phyloP scores from a whole-genome alignment of 2,888 invertebrate species.

The Melinaea menophilus region DNA sequence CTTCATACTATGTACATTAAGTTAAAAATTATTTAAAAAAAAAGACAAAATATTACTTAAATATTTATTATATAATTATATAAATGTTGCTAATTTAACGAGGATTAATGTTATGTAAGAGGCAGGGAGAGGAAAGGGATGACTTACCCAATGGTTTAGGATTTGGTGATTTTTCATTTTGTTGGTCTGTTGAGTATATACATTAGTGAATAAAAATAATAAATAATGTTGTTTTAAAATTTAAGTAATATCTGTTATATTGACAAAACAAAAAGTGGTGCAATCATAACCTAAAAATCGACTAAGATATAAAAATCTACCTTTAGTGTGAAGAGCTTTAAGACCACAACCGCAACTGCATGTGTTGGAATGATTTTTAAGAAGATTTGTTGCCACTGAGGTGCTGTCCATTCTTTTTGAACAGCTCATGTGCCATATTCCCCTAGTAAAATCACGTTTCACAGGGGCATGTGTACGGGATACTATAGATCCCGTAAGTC shows the following conservation, averaged over 20 bases:
- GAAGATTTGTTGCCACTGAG: slow-evolving; percentile 51
- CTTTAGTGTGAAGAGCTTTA: slow-evolving; percentile 83
- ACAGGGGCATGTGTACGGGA: slow-evolving; percentile 62
- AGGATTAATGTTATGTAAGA: slow-evolving; percentile 24
- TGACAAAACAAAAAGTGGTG: slow-evolving; percentile 43
- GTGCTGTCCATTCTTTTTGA: slow-evolving; percentile 61
- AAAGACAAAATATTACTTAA: too few species aligned
- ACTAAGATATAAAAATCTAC: slow-evolving; percentile 56
- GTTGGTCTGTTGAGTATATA: slow-evolving; percentile 47
- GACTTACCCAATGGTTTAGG: slow-evolving; percentile 64
- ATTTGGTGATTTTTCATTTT: slow-evolving; percentile 44
- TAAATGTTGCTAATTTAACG: background rate
- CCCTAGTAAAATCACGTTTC: slow-evolving; percentile 82
- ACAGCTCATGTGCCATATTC: slow-evolving; percentile 85
- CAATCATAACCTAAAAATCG: slow-evolving; percentile 45
- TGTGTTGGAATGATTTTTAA: slow-evolving; percentile 78
- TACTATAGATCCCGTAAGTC: slow-evolving; percentile 56
- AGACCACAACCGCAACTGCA: slow-evolving; percentile 84
- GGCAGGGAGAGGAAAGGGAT: slow-evolving; percentile 32
- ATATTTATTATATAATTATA: too few species aligned
- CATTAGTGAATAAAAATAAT: slow-evolving; percentile 4
- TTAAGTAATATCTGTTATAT: background rate
- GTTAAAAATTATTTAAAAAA: too few species aligned
- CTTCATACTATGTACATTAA: too few species aligned
- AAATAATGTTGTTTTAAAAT: slow-evolving; percentile 1